Evolutionary conservation across 2,113 vertebrate species (phyloP).

Genomic region (Fulica atra): DNA sequence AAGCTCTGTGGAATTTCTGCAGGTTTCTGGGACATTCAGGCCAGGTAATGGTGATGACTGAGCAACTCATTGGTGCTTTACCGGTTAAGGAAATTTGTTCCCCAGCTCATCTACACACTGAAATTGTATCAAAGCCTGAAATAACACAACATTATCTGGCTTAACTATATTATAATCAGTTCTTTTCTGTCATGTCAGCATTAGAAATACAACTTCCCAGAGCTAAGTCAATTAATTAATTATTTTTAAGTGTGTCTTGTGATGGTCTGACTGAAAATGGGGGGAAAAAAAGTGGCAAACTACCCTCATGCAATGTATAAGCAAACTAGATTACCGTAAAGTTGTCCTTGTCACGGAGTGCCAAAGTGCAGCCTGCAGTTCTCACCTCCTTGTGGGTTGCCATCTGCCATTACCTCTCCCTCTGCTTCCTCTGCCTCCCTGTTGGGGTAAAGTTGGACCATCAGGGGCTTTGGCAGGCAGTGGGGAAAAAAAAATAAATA

Average conservation of each 20-base stretch:
- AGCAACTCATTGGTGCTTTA: neutral
- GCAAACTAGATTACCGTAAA: slow-evolving; percentile 56
- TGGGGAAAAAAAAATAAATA: neutral
- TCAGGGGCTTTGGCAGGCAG: neutral
- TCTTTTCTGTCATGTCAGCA: neutral
- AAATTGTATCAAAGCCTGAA: neutral
- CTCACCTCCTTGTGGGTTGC: slow-evolving; percentile 50
- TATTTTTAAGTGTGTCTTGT: neutral
- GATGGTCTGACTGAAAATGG: neutral
- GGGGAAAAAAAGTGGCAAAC: neutral
- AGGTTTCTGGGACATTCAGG: neutral
- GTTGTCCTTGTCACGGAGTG: slow-evolving; percentile 19
- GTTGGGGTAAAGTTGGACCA: slow-evolving; percentile 4
- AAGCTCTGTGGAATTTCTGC: neutral
- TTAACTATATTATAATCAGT: neutral
- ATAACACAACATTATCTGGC: neutral
- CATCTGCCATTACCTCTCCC: slow-evolving; percentile 51
- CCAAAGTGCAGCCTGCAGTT: slow-evolving; percentile 47
- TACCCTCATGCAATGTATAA: slow-evolving; percentile 10
- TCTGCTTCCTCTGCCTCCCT: slow-evolving; percentile 28
- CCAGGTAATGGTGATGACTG: neutral
- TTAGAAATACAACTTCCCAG: neutral
- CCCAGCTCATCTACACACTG: neutral
- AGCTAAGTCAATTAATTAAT: neutral
- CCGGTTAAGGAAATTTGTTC: neutral